phyloP scores from a whole-genome alignment of 1,140 invertebrate species.

The Drosophila oshimai region DNA sequence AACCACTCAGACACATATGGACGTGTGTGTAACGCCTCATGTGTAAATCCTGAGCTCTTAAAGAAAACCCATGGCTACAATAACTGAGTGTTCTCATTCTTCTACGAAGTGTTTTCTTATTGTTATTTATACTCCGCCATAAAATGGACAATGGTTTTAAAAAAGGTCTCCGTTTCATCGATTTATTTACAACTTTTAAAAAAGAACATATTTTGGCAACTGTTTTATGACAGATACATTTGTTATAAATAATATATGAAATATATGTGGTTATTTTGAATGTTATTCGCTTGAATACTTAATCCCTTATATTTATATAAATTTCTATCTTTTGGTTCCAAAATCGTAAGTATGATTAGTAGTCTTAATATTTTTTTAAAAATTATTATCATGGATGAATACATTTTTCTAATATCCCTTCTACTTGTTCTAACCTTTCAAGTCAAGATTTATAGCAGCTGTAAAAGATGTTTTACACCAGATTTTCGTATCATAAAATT shows the following conservation, averaged over 20 bases:
- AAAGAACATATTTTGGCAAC: slow-evolving; percentile 19
- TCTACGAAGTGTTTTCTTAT: slow-evolving; percentile 26
- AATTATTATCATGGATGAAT: too few species aligned
- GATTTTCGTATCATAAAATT: slow-evolving; percentile 4
- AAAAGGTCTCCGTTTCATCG: slow-evolving; percentile 2
- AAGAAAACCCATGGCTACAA: slow-evolving; percentile 16
- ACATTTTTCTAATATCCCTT: too few species aligned
- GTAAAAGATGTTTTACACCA: neutral
- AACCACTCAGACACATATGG: slow-evolving; percentile 16
- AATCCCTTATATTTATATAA: too few species aligned
- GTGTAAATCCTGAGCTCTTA: slow-evolving; percentile 33
- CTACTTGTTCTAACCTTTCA: neutral
- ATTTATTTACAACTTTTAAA: neutral
- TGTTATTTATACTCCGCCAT: slow-evolving; percentile 31
- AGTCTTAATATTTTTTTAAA: too few species aligned
- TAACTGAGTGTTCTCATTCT: slow-evolving; percentile 16
- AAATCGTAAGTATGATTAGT: too few species aligned
- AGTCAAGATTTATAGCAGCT: neutral
- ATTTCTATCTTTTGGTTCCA: too few species aligned
- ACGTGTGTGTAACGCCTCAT: slow-evolving; percentile 23
- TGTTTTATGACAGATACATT: neutral
- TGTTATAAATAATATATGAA: neutral
- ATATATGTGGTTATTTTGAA: too few species aligned
- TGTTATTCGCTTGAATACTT: too few species aligned
- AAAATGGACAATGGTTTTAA: slow-evolving; percentile 37